These are phyloP conservation scores for Lysandra coridon DNA, from an alignment of 2,888 invertebrate species.

Conservation along the genomic window DNA sequence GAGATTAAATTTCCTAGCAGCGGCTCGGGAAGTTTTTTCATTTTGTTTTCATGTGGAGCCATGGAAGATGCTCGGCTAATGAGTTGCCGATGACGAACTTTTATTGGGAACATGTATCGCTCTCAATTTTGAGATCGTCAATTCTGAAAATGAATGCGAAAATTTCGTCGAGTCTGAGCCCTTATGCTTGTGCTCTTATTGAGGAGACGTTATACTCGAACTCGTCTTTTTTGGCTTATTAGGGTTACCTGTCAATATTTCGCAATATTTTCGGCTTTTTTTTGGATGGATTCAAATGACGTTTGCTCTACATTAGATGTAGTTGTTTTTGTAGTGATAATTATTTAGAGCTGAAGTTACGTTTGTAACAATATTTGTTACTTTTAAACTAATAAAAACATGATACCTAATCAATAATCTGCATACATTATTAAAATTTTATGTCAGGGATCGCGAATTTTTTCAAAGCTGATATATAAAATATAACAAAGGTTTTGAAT, in stretches of 20 bases:
- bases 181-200: conserved; percentile 17
- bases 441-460: conserved; percentile 9
- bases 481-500: conserved; percentile 41
- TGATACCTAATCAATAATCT: no score
- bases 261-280: not conserved
- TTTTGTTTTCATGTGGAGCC: conserved; percentile 20
- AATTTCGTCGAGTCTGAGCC: conserved; percentile 14
- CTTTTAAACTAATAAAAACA: no score
- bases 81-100: conserved; percentile 23
- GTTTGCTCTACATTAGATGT: not conserved
- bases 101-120: conserved; percentile 16
- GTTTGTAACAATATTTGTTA: not conserved
- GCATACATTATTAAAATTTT: not conserved
- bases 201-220: not conserved
- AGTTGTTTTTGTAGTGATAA: no score
- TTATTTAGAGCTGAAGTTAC: not conserved
- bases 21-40: conserved; percentile 7
- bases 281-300: not conserved
- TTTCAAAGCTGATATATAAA: conserved; percentile 30
- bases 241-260: not conserved
- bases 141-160: conserved; percentile 22
- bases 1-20: conserved; percentile 6
- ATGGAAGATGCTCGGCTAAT: conserved; percentile 17
- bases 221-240: not conserved
- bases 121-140: conserved; percentile 19